phyloP scores from a whole-genome alignment of 2,797 vertebrate genomes.

The Thalassophryne amazonica region DNA sequence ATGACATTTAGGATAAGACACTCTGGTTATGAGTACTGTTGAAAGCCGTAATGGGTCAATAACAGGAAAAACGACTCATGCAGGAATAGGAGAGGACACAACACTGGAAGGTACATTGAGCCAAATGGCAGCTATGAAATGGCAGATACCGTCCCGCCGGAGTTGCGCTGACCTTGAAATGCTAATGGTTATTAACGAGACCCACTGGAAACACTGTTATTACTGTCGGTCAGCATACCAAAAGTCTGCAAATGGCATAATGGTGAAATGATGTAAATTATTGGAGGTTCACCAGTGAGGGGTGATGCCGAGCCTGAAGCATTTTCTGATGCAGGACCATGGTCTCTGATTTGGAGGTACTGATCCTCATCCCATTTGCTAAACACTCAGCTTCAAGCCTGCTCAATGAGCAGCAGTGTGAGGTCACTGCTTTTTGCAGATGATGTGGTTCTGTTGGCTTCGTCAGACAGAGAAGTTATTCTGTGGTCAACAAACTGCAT shows the following conservation, averaged over 20 bases:
- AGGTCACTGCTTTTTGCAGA: no score
- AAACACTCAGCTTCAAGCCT: no score
- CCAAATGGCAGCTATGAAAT: conserved; percentile 4
- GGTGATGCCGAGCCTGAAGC: conserved; percentile 41
- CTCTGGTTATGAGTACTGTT: background rate
- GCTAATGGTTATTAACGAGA: conserved; percentile 28
- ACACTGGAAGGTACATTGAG: background rate
- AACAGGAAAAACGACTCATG: conserved; percentile 9
- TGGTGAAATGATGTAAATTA: conserved; percentile 71
- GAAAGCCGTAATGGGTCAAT: conserved; percentile 1
- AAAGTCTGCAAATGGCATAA: conserved; percentile 46
- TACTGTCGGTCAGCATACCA: conserved; percentile 23
- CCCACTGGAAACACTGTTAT: conserved; percentile 32
- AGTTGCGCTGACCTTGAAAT: conserved; percentile 46
- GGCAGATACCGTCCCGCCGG: conserved; percentile 1
- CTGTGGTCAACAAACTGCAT: no score
- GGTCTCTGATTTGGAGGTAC: no score
- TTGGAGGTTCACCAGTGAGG: conserved; percentile 33
- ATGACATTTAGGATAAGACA: conserved; percentile 21
- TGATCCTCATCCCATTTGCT: no score
- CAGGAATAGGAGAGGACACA: background rate
- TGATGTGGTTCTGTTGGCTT: no score
- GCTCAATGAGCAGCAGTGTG: no score
- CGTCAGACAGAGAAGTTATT: no score
- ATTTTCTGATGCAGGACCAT: no score